These are phyloP conservation scores for Eulemur albifrons DNA, from an alignment of 2,797 vertebrate genomes.

Conservation along the genomic window DNA sequence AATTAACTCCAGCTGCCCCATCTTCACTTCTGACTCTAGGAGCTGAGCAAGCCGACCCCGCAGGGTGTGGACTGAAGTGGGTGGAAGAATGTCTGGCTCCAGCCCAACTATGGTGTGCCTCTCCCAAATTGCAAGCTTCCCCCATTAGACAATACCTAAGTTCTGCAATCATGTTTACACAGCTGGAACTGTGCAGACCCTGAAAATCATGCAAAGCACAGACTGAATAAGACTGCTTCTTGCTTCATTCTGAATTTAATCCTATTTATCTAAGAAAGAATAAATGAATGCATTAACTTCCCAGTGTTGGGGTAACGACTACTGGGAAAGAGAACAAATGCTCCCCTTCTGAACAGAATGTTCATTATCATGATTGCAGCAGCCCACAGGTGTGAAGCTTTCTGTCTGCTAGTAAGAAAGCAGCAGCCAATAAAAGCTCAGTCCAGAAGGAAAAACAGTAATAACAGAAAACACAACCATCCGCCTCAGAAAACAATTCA, in stretches of 20 bases:
- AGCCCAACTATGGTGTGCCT: constrained; percentile 40
- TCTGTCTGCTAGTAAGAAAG: constrained; percentile 40
- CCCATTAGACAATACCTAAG: constrained; percentile 58
- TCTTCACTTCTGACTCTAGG: constrained; percentile 53
- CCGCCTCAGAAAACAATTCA: constrained; percentile 5
- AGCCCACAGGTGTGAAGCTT: constrained; percentile 30
- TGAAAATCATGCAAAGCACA: constrained; percentile 53
- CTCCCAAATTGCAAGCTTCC: constrained; percentile 62
- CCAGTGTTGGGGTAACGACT: constrained; percentile 16
- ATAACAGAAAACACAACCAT: constrained; percentile 27
- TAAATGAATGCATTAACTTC: constrained; percentile 54
- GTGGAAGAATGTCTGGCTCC: constrained; percentile 67
- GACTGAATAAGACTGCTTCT: not conserved
- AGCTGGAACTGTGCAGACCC: constrained; percentile 59
- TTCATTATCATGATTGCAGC: constrained; percentile 8
- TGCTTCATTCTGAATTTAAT: constrained; percentile 40
- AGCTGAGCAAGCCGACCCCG: constrained; percentile 38
- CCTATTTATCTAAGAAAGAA: constrained; percentile 52
- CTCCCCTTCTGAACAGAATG: not conserved
- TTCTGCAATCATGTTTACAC: constrained; percentile 69
- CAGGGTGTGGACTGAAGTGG: constrained; percentile 68
- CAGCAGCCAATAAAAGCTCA: constrained; percentile 32
- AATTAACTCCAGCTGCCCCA: constrained; percentile 63
- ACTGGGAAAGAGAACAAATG: constrained; percentile 25
- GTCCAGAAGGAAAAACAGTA: constrained; percentile 27